A percentile compares a stretch with the other conserved stretches of the same genome.
These are phyloP conservation scores for Ifrita kowaldi DNA, from an alignment of 2,113 vertebrate species.

Conservation along the genomic window DNA sequence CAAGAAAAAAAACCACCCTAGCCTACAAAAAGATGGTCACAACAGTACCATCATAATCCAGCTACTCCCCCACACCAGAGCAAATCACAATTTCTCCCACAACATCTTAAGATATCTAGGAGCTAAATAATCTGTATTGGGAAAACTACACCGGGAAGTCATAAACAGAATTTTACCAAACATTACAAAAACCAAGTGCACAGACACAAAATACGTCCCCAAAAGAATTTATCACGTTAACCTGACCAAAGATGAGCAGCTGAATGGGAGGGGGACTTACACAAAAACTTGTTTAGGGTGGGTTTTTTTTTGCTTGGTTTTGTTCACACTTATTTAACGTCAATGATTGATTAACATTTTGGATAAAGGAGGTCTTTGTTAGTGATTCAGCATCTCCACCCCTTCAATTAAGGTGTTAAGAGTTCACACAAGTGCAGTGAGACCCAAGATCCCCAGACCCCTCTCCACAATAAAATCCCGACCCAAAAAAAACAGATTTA, in stretches of 20 bases:
- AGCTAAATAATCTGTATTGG: background rate
- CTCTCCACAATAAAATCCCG: background rate
- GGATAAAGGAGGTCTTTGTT: slow-evolving; percentile 66
- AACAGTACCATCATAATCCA: background rate
- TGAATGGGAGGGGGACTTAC: slow-evolving; percentile 27
- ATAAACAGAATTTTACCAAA: background rate
- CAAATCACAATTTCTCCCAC: background rate
- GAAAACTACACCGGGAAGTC: background rate
- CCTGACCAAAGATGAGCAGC: slow-evolving; percentile 57
- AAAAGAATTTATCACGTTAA: background rate
- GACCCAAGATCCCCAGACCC: slow-evolving; percentile 12
- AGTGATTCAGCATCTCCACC: slow-evolving; percentile 59
- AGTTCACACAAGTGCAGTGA: slow-evolving; percentile 58
- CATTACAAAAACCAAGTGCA: background rate
- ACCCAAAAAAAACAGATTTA: background rate
- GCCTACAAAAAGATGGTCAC: background rate
- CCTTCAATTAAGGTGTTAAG: slow-evolving; percentile 69
- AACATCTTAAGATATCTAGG: background rate
- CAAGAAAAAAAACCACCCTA: background rate
- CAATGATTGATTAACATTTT: slow-evolving; percentile 69
- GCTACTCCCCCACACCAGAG: background rate
- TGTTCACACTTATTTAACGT: slow-evolving; percentile 68
- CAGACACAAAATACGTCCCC: background rate
- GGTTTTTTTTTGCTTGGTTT: slow-evolving; percentile 46
- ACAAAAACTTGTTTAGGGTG: slow-evolving; percentile 61